Evolutionary conservation across 2,113 vertebrate genomes (phyloP), one percentile per base, ranked within the genome.

Genomic region (Microcebus jonahi): DNA sequence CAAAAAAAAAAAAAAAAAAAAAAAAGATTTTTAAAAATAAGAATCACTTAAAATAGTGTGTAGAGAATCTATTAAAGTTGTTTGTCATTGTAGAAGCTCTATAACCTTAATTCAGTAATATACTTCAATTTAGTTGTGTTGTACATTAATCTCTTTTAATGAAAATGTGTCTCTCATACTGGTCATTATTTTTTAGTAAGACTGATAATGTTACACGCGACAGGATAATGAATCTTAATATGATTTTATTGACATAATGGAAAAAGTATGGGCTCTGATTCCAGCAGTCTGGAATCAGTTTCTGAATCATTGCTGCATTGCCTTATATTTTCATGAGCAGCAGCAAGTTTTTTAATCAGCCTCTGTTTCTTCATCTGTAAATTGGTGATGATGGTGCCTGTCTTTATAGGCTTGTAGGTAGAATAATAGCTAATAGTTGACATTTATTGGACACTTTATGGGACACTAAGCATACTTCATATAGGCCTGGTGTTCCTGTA

Each of bases 121-220:
- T 5, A 2, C 15, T 89, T 94, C 48, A 73, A 76, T 92, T 92
- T 76, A 88, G 23, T 86, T 86, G 21, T 91, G 34, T 91, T 80
- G 59, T 48, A 67, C 92, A 48, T 71, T 63, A 63, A 63, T 29
- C 83, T 88, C 39, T 76, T 42, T 63, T 75, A 65, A 15, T 89
- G 73, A 91, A 96, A 96, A 96, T 90, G 9, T 65, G 50, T 77
- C 45, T 92, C 23, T 83, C 57, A 45, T 45, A 31, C 27, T 96
- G 61, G 76, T 84, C 76, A 45, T 92, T 96, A 88, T 82, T 96
- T 96, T 80, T 57, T 48, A 71, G 36, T 97, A 93, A 93, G 45
- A 77, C 34, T 14, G 23, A n/a, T 83, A 31, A 27, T 18, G 14
- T 42, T 92, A 5, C 53, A 90, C 59, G 84, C 96, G 50, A 71